Evolutionary conservation across 2,888 invertebrate species (phyloP).

Genomic region (Diaphora mendica): DNA sequence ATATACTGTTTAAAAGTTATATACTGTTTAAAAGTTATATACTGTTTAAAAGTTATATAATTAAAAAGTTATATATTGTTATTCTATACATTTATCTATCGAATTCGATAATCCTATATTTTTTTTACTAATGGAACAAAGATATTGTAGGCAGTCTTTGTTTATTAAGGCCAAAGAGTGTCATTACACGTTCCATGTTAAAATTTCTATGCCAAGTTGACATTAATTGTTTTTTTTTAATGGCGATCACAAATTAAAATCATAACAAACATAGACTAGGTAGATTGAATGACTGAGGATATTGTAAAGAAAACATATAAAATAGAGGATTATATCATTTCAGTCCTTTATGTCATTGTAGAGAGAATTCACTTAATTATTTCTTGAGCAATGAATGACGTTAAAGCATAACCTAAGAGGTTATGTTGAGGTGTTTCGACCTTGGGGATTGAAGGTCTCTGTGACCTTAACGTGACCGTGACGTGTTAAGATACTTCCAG

Average conservation of each 20-base stretch:
- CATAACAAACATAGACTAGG: conserved; percentile 33
- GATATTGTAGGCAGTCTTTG: conserved; percentile 53
- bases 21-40: background rate
- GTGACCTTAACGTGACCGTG: conserved; percentile 21
- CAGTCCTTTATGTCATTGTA: conserved; percentile 43
- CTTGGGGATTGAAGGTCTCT: conserved; percentile 23
- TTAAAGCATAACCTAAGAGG: conserved; percentile 23
- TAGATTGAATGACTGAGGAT: conserved; percentile 28
- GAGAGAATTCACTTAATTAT: conserved; percentile 52
- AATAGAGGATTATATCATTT: conserved; percentile 33
- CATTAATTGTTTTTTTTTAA: conserved; percentile 7
- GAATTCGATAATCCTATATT: conserved; percentile 24
- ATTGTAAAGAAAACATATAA: conserved; percentile 34
- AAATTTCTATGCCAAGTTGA: background rate
- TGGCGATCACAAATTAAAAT: conserved; percentile 14
- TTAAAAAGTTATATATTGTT: background rate
- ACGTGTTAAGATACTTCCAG: conserved; percentile 21
- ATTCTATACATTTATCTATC: conserved; percentile 11
- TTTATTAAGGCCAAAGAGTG: conserved; percentile 59
- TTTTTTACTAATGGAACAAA: conserved; percentile 23
- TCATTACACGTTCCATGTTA: conserved; percentile 14
- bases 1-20: background rate
- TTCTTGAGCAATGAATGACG: conserved; percentile 62
- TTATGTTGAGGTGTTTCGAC: conserved; percentile 21
- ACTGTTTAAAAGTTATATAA: no score